These are phyloP conservation scores for Chaenodraco wilsoni DNA, from an alignment of 2,797 vertebrate genomes.

Conservation along the genomic window DNA sequence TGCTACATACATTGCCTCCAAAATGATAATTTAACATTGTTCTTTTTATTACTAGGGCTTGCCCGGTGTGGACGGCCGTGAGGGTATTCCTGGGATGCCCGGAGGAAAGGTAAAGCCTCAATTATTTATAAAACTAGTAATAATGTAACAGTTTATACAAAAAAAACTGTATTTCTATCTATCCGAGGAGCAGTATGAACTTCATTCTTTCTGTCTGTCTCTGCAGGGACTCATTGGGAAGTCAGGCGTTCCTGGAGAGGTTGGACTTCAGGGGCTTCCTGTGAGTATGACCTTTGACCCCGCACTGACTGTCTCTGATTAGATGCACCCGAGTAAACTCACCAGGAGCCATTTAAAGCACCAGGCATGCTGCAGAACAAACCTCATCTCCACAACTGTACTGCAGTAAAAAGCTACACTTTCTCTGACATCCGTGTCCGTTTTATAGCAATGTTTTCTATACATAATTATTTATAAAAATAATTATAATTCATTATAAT, in stretches of 20 bases:
- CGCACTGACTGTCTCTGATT: slow-evolving; percentile 47
- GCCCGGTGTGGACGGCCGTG: slow-evolving; percentile 91
- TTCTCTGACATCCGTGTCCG: too few relatives aligned
- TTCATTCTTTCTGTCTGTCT: slow-evolving; percentile 36
- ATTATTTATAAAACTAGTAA: slow-evolving; percentile 1
- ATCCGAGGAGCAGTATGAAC: background rate
- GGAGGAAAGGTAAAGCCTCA: slow-evolving; percentile 89
- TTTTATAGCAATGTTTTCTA: too few relatives aligned
- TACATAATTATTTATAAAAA: too few relatives aligned
- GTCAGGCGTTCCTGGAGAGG: slow-evolving; percentile 89
- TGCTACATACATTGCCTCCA: background rate
- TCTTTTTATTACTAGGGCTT: slow-evolving; percentile 85
- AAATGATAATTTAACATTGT: slow-evolving; percentile 23
- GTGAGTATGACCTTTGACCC: slow-evolving; percentile 85
- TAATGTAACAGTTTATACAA: background rate
- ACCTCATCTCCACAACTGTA: background rate
- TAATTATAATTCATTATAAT: too few relatives aligned
- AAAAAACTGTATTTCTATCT: background rate
- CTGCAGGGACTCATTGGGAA: slow-evolving; percentile 91
- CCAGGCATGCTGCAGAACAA: background rate
- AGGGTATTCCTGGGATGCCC: slow-evolving; percentile 96
- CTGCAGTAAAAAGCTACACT: background rate
- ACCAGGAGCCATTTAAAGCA: slow-evolving; percentile 14
- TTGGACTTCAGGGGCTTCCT: slow-evolving; percentile 92
- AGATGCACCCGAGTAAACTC: slow-evolving; percentile 56